Evolutionary conservation across 2,797 vertebrate genomes (phyloP), one percentile per base, ranked within the genome.

Genomic region (Cryptoprocta ferox): DNA sequence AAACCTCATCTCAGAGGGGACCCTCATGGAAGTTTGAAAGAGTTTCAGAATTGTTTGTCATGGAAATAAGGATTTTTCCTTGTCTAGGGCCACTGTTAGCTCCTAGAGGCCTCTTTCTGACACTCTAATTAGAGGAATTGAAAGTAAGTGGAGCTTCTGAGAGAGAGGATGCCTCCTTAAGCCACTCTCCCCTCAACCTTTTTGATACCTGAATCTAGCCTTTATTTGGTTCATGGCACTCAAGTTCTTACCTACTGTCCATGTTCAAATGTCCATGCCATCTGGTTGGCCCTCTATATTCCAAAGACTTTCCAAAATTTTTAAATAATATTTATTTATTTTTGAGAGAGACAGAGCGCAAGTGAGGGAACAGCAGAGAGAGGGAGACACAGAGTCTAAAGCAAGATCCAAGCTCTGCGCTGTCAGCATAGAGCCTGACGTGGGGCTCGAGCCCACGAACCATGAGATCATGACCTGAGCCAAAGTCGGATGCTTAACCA

Each of bases 21-120:
- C 50, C 24, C 3, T 80, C 26, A 85, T 93, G 28, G 73, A 89
- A 89, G n/a, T 94, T 37, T 93, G 39, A 87, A 97, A 86, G 87
- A 65, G 35, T 86, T 96, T 97, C 70, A 83, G 66, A 94, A 63
- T 42, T 82, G 28, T 59, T 94, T 93, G 48, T 89, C 65, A 87
- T 76, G 50, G 26, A 89, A 95, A 94, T 92, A 26, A 84, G 35
- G 13, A 81, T 73, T 95, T 94, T 75, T n/a, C 42, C 45, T 92
- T 85, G 37, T 53, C 19, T 82, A 66, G 53, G 96, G 68, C 79
- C 75, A 32, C 35, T 94, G 66, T 86, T 61, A 93, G 37, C 24
- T 88, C 53, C 39, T 75, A 90, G 30, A 81, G 39, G 39, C 37
- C 82, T 93, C 48, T 48, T 21, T 65, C 66, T 93, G 68, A 63